Conservation (phyloP, 2,888 invertebrate species). For the Periphyllus acericola region DNA sequence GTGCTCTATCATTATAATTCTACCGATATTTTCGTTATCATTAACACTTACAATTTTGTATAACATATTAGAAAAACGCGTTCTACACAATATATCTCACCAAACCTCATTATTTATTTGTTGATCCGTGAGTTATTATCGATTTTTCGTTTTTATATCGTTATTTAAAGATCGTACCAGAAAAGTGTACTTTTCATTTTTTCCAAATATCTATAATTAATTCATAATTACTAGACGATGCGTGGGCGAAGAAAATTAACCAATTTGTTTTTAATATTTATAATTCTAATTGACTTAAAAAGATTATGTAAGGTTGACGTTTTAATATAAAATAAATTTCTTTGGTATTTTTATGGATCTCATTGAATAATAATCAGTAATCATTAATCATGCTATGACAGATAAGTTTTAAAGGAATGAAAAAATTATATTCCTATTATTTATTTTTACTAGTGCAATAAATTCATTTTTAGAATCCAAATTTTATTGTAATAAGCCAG, state of each 20-base stretch:
- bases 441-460: too few species aligned
- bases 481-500: too few species aligned
- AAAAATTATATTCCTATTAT: too few species aligned
- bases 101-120: background rate
- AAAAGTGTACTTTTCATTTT: background rate
- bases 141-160: too few species aligned
- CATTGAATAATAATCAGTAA: too few species aligned
- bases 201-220: background rate
- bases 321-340: too few species aligned
- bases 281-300: background rate
- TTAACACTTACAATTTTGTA: conserved; percentile 5
- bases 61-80: background rate
- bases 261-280: background rate
- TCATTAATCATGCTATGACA: too few species aligned
- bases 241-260: background rate
- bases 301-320: too few species aligned
- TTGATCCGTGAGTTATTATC: too few species aligned
- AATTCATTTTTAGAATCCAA: too few species aligned
- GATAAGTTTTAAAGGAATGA: too few species aligned
- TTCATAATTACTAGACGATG: background rate
- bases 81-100: background rate
- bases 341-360: too few species aligned
- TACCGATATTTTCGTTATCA: conserved; percentile 19
- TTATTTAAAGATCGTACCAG: background rate
- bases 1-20: conserved; percentile 33